Evolutionary conservation across 53 echinoderm and acorn worm species (phyloP), one percentile per base, ranked within the genome.

Genomic region (Astropecten irregularis): DNA sequence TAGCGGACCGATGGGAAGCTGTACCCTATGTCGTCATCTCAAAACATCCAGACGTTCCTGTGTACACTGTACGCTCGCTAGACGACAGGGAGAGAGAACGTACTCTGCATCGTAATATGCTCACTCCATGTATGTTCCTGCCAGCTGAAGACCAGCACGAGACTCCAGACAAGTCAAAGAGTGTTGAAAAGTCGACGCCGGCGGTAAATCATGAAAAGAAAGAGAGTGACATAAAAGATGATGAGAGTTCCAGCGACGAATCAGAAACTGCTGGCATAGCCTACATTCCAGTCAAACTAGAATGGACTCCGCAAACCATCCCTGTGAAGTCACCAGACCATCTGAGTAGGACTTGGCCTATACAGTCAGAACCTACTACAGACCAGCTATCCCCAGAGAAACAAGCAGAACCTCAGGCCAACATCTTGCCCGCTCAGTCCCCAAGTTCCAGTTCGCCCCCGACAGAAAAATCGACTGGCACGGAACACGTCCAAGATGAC

Each of bases 61-160:
- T 81, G 1, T 81, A 81, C 16, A 42, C 42, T 42, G 55, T 0
- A 10, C 39, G 57, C 21, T 20, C 0, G 0, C 26, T 11, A 26
- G 14, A 18, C 1, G 26, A 29, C 25, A 65, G 35, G 9, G 65
- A 46, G 4, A 62, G 55, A 48, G 50, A 56, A n/a, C 33, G 62
- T 19, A 40, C 36, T 28, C 39, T 69, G 13, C 76, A 86, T 47
- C 59, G 86, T 26, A 77, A 77, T 25, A 55, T 86, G 19, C 69
- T 77, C 8, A 79, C 81, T 7, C 81, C 81, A 9, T 79, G 81
- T 60, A 62, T 79, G 81, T 60, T 79, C 26, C 61, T 79, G 9
- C 81, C 81, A 2, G 44, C 38, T 9, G 81, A 58, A 11, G 6
- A 6, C 11, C 42, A 2, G 27, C 8, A 8, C 27, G 2, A 9